Evolutionary conservation across 2,888 invertebrate species (phyloP), one percentile per base, ranked within the genome.

Genomic region (Clistopyga incitator): DNA sequence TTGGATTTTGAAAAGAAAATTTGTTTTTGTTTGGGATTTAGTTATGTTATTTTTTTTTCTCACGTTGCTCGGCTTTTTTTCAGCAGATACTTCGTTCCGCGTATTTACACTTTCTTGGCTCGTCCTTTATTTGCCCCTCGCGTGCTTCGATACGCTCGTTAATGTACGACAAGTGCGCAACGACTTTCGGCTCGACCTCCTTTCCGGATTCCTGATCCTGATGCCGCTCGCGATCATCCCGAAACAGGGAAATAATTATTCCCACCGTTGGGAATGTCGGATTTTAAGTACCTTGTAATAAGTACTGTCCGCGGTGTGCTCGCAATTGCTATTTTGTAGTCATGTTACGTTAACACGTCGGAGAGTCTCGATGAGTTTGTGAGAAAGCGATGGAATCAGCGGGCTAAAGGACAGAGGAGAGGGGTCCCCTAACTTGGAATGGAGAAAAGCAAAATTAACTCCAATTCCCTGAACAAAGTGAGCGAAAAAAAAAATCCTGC

Each of bases 131-230:
- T 82, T 85, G 76, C 78, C 29, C 84, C 85, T 82, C 81, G 81
- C 86, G 82, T 85, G 82, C 70, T 84, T 23, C 76, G 56, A 50
- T 75, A 76, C 67, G 68, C 81, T 81, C 81, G 84, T 72, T 81
- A 77, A 76, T 86, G 61, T 85, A 87, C 87, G 85, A 87, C 88
- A 87, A 88, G 87, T 87, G 87, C 86, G 38, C 61, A 82, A 29
- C 56, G 45, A 59, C 56, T 18, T 42, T 42, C 11, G 25, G 2
- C 15, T 18, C 71, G 56, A 71, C 42, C 56, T 54, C 25, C 20
- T 23, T 56, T 54, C 38, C 23, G 11, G 56, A 71, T 56, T 54
- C 38, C 23, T 18, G 56, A 71, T 71, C 25, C 34, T 42, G 4
- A 23, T 18, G 42, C 23, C 38, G 71, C 42, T 71, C 56, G 23